Base-by-base conservation (phyloP, 2,113 vertebrate genomes). In the Phainopepla nitens region DNA sequence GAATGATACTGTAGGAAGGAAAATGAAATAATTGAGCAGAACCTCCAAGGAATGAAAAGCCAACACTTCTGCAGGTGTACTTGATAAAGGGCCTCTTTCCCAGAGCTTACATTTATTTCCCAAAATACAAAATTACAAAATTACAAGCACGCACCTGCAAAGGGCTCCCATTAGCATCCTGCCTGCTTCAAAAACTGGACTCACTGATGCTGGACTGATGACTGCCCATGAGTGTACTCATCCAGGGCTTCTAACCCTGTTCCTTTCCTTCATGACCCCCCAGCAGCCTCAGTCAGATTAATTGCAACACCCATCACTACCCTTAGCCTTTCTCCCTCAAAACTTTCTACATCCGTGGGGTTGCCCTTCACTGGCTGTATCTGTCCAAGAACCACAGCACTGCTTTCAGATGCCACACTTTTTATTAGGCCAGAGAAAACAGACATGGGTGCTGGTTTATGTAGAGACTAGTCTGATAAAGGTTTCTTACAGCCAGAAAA, bases 181-280 rank as follows among this genome's bases (percentile, higher is more conserved):
- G 10, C 13, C 44, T 39, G 22, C 28, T 69, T 47, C 45, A 78
- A 72, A 93, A 57, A 36, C 42, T 51, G 21, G 41, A 42, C 44
- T 91, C 17, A 25, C 7, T 53, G 36, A 9, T 35, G 45, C 77
- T 57, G 27, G 69, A 64, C 16, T 44, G 58, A 44, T 50, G 20
- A 56, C 39, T 33, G 54, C 21, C 35, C 0, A 1, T 6, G 17
- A 54, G 7, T 2, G 2, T 47, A 65, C 15, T 61, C 50, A 81
- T 41, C 36, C 49, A 36, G 27, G 19, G 24, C 36, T 76, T 53
- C 62, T 68, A 58, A 64, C 6, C 4, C 17, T 25, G 19, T 58
- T 68, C 7, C 27, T 75, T 82, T 39, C 36, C 21, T 47, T 69
- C 45, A 33, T 36, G 81, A 70, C 61, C 19, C 15, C 51, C 5